Percentiles rank a stretch among this genome's conserved stretches.
Conservation (phyloP, 2,113 vertebrate genomes). For the Rhynchomys soricoides region DNA sequence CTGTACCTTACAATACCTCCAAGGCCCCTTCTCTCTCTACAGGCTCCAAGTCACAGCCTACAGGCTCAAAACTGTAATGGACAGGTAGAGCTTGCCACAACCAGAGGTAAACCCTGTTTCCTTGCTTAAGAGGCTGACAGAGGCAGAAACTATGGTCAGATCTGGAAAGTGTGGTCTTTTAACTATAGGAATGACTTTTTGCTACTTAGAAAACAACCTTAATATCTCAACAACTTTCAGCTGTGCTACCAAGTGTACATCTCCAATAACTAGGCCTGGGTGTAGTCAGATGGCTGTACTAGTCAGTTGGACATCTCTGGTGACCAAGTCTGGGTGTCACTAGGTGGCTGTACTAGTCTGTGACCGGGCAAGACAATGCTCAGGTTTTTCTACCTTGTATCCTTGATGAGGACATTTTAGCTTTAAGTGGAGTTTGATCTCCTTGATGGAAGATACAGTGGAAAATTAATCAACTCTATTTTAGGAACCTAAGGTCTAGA, state of each 20-base stretch:
- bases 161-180: neutral
- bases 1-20: neutral
- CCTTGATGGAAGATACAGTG: neutral
- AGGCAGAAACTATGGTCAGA: neutral
- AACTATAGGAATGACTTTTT: neutral
- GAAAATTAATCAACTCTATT: neutral
- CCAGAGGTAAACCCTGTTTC: neutral
- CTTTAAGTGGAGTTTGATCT: neutral
- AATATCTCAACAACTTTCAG: neutral
- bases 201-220: neutral
- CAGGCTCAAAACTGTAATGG: neutral
- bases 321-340: too few species aligned
- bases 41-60: neutral
- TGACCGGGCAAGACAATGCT: neutral
- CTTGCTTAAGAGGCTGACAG: neutral
- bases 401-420: neutral
- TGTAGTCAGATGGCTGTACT: neutral
- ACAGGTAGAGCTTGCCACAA: neutral
- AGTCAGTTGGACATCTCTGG: neutral
- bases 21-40: neutral
- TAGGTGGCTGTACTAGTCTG: neutral
- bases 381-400: neutral
- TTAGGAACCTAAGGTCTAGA: neutral
- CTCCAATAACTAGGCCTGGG: neutral
- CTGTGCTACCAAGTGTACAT: neutral